Evolutionary conservation across 2,797 vertebrate genomes (phyloP).

Genomic region (Jordanella pulchra): DNA sequence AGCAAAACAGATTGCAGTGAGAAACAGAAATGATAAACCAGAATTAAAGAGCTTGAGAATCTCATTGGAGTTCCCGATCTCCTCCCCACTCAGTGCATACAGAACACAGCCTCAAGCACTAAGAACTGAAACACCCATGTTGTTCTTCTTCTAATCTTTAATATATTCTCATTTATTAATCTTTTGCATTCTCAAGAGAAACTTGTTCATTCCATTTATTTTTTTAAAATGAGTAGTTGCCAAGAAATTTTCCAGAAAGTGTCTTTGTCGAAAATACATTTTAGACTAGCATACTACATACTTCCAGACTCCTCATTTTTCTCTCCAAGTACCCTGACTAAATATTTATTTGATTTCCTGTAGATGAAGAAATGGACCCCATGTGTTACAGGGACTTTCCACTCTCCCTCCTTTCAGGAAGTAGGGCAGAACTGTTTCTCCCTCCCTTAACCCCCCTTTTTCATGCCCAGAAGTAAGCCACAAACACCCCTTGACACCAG

Average conservation of each 20-base stretch:
- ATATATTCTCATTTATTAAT: conserved; percentile 7
- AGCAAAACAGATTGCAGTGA: conserved; percentile 31
- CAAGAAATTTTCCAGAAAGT: conserved; percentile 25
- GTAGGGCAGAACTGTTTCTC: conserved; percentile 48
- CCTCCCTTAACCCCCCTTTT: conserved; percentile 52
- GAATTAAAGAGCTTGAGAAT: conserved; percentile 31
- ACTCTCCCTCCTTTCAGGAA: conserved; percentile 47
- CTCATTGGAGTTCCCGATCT: conserved; percentile 15
- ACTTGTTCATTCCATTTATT: conserved; percentile 21
- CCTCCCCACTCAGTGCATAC: conserved; percentile 18
- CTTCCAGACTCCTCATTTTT: conserved; percentile 37
- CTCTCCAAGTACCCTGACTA: conserved; percentile 38
- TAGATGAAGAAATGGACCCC: conserved; percentile 68
- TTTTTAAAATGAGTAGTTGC: conserved; percentile 44
- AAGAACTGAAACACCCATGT: conserved; percentile 20
- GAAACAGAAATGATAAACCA: conserved; percentile 42
- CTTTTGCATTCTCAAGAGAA: conserved; percentile 22
- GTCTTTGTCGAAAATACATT: conserved; percentile 34
- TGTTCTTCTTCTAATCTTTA: conserved; percentile 11
- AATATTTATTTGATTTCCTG: conserved; percentile 74
- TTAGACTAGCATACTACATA: conserved; percentile 17
- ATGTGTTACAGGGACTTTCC: conserved; percentile 79
- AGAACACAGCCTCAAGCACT: conserved; percentile 13
- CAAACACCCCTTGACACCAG: conserved; percentile 52
- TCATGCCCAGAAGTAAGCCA: conserved; percentile 49